Percentiles rank a stretch among this genome's conserved stretches.
phyloP scores from a whole-genome alignment of 2,888 invertebrate species.

The Pteria penguin region DNA sequence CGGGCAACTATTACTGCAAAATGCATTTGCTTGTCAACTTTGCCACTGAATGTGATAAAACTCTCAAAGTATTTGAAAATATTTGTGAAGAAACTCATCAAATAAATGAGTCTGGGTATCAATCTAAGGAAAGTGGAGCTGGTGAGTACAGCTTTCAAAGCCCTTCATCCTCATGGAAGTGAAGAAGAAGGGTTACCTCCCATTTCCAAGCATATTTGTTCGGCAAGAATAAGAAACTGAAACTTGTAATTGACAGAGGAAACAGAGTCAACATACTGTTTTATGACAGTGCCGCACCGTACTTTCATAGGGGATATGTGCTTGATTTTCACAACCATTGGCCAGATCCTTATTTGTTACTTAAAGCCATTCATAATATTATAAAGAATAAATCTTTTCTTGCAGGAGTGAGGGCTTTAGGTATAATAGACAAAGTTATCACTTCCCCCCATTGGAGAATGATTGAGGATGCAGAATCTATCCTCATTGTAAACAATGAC shows the following conservation, averaged over 20 bases:
- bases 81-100: not conserved
- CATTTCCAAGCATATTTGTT: conserved; percentile 15
- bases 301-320: conserved; percentile 17
- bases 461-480: not conserved
- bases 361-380: conserved; percentile 19
- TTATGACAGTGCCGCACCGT: conserved; percentile 12
- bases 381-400: conserved; percentile 8
- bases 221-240: not conserved
- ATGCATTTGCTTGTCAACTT: conserved; percentile 40
- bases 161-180: conserved; percentile 25
- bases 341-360: conserved; percentile 16
- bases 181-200: conserved; percentile 30
- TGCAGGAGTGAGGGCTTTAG: conserved; percentile 21
- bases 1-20: conserved; percentile 33
- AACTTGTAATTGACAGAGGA: conserved; percentile 22
- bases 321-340: conserved; percentile 17
- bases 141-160: conserved; percentile 28
- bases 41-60: conserved; percentile 33
- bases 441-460: conserved; percentile 5
- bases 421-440: conserved; percentile 32
- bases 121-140: conserved; percentile 11
- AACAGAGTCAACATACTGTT: conserved; percentile 30
- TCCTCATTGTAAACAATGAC: conserved; percentile 10
- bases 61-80: conserved; percentile 22
- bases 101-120: conserved; percentile 18